Base-by-base conservation (phyloP, 2,113 vertebrate genomes). In the Mirounga angustirostris region DNA sequence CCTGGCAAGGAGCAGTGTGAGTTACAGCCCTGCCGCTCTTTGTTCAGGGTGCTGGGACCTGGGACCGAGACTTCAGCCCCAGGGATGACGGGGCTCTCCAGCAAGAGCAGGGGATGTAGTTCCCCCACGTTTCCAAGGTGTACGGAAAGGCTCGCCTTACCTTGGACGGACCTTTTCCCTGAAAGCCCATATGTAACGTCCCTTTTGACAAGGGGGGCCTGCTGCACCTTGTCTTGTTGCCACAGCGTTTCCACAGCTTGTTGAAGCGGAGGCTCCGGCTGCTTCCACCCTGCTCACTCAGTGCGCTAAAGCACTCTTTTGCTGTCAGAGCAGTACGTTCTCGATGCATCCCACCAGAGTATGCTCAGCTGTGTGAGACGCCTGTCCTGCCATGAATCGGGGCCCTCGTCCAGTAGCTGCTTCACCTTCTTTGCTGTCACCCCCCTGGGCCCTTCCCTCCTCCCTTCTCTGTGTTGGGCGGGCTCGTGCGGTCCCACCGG, bases 41-140 rank as follows among this genome's bases (percentile, higher is more conserved):
- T 59, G 80, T 26, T 21, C 22, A n/a, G 78, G 58, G 15, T 11
- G 26, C 56, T 54, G 36, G 50, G 65, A 21, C 36, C 63, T 19
- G 22, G 28, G 21, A 4, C 11, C 33, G 7, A 56, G 30, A 7
- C 13, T 6, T 8, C 1, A 30, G 36, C 22, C 30, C 6, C 74
- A 7, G 4, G 33, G 1, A 18, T 2, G 0, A 2, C 2, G 16
- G 1, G 19, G 18, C 11, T 76, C 30, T 65, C 6, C 3, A 1
- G 40, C 59, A 2, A 19, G 69, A 33, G 28, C 43, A 50, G 50
- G 24, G 46, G 43, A 5, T 36, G 28, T n/a, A 19, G 6, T 30
- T 43, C 16, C 30, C 74, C 50, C n/a, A 0, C 13, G 15, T 74
- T 91, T 88, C 40, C 12, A 43, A 7, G 61, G 33, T 67, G 21